A percentile compares a stretch with the other conserved stretches of the same genome.
Conservation (phyloP, 2,113 vertebrate species). For the Triplophysa dalaica region DNA sequence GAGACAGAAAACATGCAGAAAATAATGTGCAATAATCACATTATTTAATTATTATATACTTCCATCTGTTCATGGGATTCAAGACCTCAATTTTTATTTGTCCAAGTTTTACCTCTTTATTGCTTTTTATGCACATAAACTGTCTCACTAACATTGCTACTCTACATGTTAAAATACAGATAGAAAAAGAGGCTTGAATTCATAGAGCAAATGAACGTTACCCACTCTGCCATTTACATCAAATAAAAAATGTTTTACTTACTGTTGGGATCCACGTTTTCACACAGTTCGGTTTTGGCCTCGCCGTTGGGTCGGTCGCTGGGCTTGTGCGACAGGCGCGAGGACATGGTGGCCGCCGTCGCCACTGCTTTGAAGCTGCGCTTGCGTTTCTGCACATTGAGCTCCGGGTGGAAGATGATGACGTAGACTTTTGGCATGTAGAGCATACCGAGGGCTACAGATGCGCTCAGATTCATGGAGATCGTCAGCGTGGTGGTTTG, state of each 20-base stretch:
- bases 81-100: neutral
- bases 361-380: conserved; percentile 95
- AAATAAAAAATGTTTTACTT: conserved; percentile 64
- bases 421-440: conserved; percentile 99
- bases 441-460: conserved; percentile 95
- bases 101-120: neutral
- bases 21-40: conserved; percentile 22
- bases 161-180: neutral
- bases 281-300: conserved; percentile 95
- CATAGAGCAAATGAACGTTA: neutral
- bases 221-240: neutral
- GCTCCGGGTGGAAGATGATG: conserved; percentile 97
- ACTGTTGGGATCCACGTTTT: conserved; percentile 92
- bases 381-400: conserved; percentile 95
- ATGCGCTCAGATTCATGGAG: conserved; percentile 97
- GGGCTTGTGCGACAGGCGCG: conserved; percentile 90
- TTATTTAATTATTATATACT: neutral
- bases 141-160: too few species aligned
- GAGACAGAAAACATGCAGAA: conserved; percentile 23
- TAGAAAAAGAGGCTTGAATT: conserved; percentile 14
- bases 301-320: conserved; percentile 95
- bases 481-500: conserved; percentile 96
- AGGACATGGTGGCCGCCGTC: conserved; percentile 93
- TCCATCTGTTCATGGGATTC: conserved; percentile 14
- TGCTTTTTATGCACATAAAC: neutral